A percentile compares a stretch with the other conserved stretches of the same genome.
Conservation (phyloP, 2,797 vertebrate genomes). For the Lepilemur ruficaudatus region DNA sequence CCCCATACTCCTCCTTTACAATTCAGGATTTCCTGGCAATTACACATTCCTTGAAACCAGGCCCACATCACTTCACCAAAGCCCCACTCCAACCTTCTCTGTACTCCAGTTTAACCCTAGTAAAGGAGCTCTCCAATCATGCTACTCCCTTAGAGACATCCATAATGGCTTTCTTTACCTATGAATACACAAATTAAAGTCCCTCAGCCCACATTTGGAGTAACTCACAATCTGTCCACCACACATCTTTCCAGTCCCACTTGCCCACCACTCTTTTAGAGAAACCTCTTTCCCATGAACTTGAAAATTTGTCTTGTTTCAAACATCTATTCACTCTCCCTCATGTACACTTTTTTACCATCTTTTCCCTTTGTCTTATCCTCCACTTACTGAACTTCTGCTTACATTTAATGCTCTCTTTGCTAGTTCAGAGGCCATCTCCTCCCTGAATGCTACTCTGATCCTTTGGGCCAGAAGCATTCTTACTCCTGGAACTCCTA, state of each 20-base stretch:
- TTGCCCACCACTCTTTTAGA: not conserved
- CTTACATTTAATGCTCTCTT: not conserved
- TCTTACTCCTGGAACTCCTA: not conserved
- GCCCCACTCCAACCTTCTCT: not conserved
- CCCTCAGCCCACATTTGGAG: not conserved
- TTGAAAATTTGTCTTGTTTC: not conserved
- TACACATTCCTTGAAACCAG: not conserved
- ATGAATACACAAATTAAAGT: not conserved
- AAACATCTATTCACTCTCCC: not conserved
- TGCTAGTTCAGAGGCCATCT: not conserved
- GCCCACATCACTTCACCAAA: not conserved
- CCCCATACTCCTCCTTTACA: not conserved
- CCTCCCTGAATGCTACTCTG: not conserved
- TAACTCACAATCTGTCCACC: not conserved
- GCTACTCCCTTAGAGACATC: not conserved
- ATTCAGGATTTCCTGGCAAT: not conserved
- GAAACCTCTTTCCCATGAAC: not conserved
- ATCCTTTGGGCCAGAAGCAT: not conserved
- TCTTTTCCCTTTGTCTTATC: not conserved
- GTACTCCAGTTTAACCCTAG: not conserved
- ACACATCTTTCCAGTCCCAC: not conserved
- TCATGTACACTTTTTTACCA: not conserved
- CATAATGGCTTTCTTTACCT: not conserved
- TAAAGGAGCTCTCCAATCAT: not conserved
- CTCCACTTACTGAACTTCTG: not conserved